Conservation (phyloP, 2,888 invertebrate species). For the Tubulanus polymorphus region DNA sequence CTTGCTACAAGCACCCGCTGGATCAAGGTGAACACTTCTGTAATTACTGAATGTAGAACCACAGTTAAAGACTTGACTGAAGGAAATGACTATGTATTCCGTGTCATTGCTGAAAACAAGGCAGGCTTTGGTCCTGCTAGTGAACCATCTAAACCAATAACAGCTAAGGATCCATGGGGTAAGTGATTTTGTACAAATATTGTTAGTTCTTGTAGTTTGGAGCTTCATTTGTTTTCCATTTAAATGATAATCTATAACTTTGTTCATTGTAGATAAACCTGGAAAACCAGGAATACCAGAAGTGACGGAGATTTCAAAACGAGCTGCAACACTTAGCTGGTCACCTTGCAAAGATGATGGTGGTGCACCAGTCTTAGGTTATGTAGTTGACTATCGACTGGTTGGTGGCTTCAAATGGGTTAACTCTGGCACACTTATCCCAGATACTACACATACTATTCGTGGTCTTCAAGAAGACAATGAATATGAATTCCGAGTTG, state of each 20-base stretch:
- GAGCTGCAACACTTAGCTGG: slow-evolving; percentile 48
- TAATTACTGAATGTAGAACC: slow-evolving; percentile 18
- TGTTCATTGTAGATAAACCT: slow-evolving; percentile 33
- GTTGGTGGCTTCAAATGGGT: slow-evolving; percentile 42
- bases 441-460: slow-evolving; percentile 1
- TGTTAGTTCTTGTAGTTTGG: background rate
- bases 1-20: slow-evolving; percentile 22
- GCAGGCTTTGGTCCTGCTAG: slow-evolving; percentile 63
- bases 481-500: slow-evolving; percentile 25
- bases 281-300: slow-evolving; percentile 43
- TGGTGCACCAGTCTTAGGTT: slow-evolving; percentile 48
- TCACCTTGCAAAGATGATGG: slow-evolving; percentile 52
- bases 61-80: slow-evolving; percentile 25
- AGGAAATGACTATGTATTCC: slow-evolving; percentile 37
- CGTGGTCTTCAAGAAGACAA: slow-evolving; percentile 20
- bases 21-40: slow-evolving; percentile 22
- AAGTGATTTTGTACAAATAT: no score
- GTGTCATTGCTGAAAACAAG: slow-evolving; percentile 55
- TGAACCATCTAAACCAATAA: slow-evolving; percentile 67
- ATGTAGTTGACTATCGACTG: slow-evolving; percentile 45
- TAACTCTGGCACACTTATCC: slow-evolving; percentile 29
- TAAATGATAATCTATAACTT: background rate
- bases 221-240: background rate
- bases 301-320: slow-evolving; percentile 36
- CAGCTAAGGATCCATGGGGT: slow-evolving; percentile 72